Evolutionary conservation across 2,888 invertebrate genomes (phyloP).

Genomic region (Cremastobaeus sp.): DNA sequence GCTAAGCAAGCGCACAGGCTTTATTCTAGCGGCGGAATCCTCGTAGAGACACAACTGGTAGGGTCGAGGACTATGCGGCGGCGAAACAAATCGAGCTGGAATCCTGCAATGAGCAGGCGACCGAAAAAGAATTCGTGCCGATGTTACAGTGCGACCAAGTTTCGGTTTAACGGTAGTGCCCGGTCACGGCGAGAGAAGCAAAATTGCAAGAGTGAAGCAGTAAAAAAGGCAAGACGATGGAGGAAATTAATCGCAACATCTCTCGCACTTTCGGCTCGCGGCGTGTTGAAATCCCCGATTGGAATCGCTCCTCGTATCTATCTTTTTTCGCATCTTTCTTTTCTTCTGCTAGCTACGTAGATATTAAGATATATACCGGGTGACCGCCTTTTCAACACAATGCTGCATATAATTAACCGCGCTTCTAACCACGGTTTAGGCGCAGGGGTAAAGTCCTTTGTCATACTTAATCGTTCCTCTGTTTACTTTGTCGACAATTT

Average conservation of each 20-base stretch:
- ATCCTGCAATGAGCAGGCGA: slow-evolving; percentile 31
- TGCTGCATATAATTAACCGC: no score
- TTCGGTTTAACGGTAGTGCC: slow-evolving; percentile 62
- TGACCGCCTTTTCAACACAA: slow-evolving; percentile 26
- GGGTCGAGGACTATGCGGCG: background rate
- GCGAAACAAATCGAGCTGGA: slow-evolving; percentile 43
- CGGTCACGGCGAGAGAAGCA: slow-evolving; percentile 51
- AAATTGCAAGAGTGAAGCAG: slow-evolving; percentile 55
- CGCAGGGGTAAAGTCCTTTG: no score
- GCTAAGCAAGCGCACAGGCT: slow-evolving; percentile 1
- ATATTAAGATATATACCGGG: slow-evolving; percentile 56
- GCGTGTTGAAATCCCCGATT: slow-evolving; percentile 62
- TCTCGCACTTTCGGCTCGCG: slow-evolving; percentile 61
- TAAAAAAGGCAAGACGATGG: slow-evolving; percentile 57
- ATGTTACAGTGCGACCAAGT: slow-evolving; percentile 48
- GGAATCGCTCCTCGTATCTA: slow-evolving; percentile 59
- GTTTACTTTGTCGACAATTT: no score
- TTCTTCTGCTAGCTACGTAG: slow-evolving; percentile 44
- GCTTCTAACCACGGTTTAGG: no score
- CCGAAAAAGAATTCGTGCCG: slow-evolving; percentile 39
- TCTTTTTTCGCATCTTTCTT: slow-evolving; percentile 60
- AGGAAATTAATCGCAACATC: slow-evolving; percentile 63
- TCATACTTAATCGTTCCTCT: no score
- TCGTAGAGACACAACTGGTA: background rate
- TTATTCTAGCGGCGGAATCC: slow-evolving; percentile 16